These are phyloP conservation scores for Aurelia sp. DNA, from an alignment of 30 jellyfish, hydroid and myxozoan genomes.

Conservation along the genomic window DNA sequence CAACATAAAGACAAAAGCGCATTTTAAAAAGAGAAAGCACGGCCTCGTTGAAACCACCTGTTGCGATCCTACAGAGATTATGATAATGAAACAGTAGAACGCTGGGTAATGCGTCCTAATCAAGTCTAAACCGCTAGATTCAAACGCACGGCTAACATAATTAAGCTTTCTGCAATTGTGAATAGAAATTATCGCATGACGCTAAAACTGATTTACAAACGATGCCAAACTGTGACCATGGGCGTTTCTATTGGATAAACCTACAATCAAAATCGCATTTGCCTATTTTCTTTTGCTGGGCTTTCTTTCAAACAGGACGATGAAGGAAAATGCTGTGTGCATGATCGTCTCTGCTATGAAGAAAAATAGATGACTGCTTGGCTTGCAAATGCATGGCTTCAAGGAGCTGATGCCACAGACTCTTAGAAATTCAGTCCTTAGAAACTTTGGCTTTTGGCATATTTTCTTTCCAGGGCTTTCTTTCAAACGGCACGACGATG, in stretches of 20 bases:
- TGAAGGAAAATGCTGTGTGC: no score
- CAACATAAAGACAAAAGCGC: slow-evolving; percentile 26
- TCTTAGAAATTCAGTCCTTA: no score
- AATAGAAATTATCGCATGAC: slow-evolving; percentile 44
- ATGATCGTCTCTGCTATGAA: no score
- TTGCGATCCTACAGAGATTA: slow-evolving; percentile 38
- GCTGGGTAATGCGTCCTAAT: slow-evolving; percentile 54
- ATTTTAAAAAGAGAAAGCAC: slow-evolving; percentile 21
- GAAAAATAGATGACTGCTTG: no score
- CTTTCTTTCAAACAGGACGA: neutral
- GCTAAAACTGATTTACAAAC: slow-evolving; percentile 41
- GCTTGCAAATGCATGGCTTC: no score
- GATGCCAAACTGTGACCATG: slow-evolving; percentile 44
- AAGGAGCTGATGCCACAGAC: no score
- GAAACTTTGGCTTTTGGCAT: no score
- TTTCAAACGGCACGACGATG: no score
- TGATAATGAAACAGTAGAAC: slow-evolving; percentile 59
- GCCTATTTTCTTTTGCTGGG: neutral
- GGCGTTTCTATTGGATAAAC: slow-evolving; percentile 54
- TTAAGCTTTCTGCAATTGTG: slow-evolving; percentile 44
- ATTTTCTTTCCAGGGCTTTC: no score
- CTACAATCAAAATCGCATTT: neutral
- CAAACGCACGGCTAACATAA: slow-evolving; percentile 38
- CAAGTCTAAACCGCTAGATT: slow-evolving; percentile 45
- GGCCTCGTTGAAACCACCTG: slow-evolving; percentile 72